Conservation (phyloP, 2,113 vertebrate genomes). For the Mesitornis unicolor region DNA sequence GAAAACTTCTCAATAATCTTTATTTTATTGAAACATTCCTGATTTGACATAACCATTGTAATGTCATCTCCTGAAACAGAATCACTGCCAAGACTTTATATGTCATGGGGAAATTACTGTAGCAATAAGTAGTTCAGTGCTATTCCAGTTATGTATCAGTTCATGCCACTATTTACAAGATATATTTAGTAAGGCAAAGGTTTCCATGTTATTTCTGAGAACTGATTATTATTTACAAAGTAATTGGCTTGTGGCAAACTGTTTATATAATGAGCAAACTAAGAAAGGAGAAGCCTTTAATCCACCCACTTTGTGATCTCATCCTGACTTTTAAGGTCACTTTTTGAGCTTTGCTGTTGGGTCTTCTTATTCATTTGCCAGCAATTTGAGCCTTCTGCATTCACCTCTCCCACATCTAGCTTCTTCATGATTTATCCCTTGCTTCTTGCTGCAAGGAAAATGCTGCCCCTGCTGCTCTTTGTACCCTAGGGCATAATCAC, state of each 20-base stretch:
- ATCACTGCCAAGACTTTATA: neutral
- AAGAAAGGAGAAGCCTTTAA: neutral
- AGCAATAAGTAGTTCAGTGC: neutral
- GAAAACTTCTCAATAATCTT: neutral
- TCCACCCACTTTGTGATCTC: neutral
- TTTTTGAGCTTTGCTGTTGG: neutral
- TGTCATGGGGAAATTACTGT: neutral
- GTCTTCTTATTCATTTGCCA: neutral
- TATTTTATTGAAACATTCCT: neutral
- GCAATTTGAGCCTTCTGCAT: neutral
- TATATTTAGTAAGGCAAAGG: neutral
- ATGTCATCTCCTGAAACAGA: neutral
- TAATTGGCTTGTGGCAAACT: neutral
- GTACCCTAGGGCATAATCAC: neutral
- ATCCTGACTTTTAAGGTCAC: neutral
- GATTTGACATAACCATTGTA: neutral
- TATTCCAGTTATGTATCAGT: neutral
- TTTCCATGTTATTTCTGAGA: neutral
- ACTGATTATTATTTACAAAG: neutral
- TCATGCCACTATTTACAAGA: neutral
- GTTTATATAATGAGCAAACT: neutral
- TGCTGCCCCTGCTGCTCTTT: neutral
- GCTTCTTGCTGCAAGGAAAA: neutral
- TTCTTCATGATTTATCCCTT: neutral
- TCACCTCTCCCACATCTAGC: neutral